Evolutionary conservation across 2,888 invertebrate genomes (phyloP).

Genomic region (Ochropleura leucogaster): DNA sequence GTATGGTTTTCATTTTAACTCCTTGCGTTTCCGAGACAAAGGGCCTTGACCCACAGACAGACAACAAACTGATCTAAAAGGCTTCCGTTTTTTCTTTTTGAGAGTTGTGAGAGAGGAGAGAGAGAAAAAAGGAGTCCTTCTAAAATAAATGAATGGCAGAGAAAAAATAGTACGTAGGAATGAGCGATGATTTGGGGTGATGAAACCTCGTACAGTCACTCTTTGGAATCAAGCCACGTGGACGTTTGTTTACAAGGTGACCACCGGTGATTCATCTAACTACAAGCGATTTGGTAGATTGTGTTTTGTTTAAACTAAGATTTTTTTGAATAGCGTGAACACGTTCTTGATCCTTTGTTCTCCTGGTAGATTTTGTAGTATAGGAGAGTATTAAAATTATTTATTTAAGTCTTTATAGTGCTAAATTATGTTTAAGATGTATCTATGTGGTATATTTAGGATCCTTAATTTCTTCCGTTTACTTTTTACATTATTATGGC

Average conservation of each 20-base stretch:
- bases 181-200: slow-evolving; percentile 51
- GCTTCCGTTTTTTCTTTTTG: too few relatives aligned
- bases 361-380: background rate
- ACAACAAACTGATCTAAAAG: too few relatives aligned
- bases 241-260: slow-evolving; percentile 61
- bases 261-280: slow-evolving; percentile 39
- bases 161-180: slow-evolving; percentile 52
- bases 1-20: too few relatives aligned
- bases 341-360: background rate
- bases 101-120: too few relatives aligned
- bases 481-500: background rate
- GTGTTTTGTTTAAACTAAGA: background rate
- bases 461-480: background rate
- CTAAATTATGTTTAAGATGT: background rate
- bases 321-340: background rate
- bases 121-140: background rate
- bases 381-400: background rate
- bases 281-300: background rate
- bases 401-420: background rate
- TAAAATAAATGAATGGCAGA: slow-evolving; percentile 55
- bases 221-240: slow-evolving; percentile 62
- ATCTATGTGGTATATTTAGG: background rate
- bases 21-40: too few relatives aligned
- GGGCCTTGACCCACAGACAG: too few relatives aligned
- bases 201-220: slow-evolving; percentile 56